Evolutionary conservation across 2,888 invertebrate species (phyloP), one percentile per base, ranked within the genome.

Genomic region (Steinernema carpocapsae): DNA sequence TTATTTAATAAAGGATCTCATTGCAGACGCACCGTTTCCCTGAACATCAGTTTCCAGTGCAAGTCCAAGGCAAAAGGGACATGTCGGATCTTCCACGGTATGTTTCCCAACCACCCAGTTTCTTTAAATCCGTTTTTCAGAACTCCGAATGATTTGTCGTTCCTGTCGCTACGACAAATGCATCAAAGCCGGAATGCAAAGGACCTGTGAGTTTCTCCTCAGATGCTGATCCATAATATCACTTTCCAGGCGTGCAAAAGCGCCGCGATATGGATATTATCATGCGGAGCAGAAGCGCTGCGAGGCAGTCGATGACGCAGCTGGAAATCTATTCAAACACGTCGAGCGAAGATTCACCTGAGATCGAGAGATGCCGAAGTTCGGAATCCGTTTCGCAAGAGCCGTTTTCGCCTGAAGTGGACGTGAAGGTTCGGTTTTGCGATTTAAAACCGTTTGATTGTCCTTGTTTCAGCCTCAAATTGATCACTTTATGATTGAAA

Each of bases 121-220:
- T n/a, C n/a, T n/a, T n/a, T n/a, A n/a, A n/a, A 37, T 37, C 10
- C 37, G 4, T 37, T 37, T 74, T 78, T 45, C 52, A 82, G 82
- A 82, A 72, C 78, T 82, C 1, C 79, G 82, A 29, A 82, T 82
- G 82, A 80, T 81, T 19, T 82, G 82, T 70, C 76, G 82, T 26
- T 77, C 79, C 3, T 82, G 82, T 74, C 77, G 82, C 70, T 82
- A 80, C 64, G 78, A 74, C 48, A 80, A 80, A 24, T 82, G 82
- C 64, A 37, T 82, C 10, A 71, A 74, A 64, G 79, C 81, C 6
- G 82, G 82, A 70, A 79, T 82, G 78, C 76, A 80, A 42, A 42
- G 80, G 26, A 76, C 79, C 59, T 81, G 82, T 78, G 19, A 75
- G 74, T 26, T 42, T 26, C 48, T 26, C 12, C 45, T 12, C 14